These are phyloP conservation scores for Chymomyza amoena DNA, from an alignment of 2,888 invertebrate genomes.

Conservation along the genomic window DNA sequence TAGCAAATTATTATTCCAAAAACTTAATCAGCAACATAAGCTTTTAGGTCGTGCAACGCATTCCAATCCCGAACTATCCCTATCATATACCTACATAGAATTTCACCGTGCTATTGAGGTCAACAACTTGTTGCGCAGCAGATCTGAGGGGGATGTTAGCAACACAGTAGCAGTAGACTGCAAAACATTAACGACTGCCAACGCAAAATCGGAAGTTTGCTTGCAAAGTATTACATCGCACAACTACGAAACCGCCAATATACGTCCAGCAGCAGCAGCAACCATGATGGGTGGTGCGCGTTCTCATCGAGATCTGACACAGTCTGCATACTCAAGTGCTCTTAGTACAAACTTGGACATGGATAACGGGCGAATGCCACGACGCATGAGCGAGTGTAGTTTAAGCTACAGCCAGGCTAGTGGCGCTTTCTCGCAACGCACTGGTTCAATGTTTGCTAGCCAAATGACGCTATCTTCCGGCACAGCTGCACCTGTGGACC, in stretches of 20 bases:
- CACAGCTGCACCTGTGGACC: conserved; percentile 64
- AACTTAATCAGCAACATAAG: conserved; percentile 49
- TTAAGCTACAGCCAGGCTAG: conserved; percentile 61
- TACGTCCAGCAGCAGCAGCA: conserved; percentile 8
- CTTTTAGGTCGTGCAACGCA: conserved; percentile 59
- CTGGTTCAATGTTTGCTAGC: conserved; percentile 68
- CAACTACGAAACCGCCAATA: conserved; percentile 46
- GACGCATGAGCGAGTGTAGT: conserved; percentile 77
- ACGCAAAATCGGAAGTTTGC: conserved; percentile 78
- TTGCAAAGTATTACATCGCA: conserved; percentile 77
- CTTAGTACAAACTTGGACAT: conserved; percentile 9
- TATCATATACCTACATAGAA: conserved; percentile 31
- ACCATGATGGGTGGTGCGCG: conserved; percentile 72
- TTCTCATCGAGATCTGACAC: conserved; percentile 75
- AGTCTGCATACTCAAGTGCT: conserved; percentile 52
- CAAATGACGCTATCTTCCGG: conserved; percentile 64
- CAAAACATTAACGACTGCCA: conserved; percentile 55
- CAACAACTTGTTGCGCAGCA: conserved; percentile 70
- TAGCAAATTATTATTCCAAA: conserved; percentile 8
- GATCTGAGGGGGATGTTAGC: conserved; percentile 75
- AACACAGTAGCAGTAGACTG: conserved; percentile 53
- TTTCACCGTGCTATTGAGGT: conserved; percentile 34
- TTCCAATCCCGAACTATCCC: conserved; percentile 64
- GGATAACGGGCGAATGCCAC: conserved; percentile 27
- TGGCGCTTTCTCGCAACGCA: conserved; percentile 55